phyloP scores from a whole-genome alignment of 2,797 vertebrate species.

The Chloroceryle amazona region DNA sequence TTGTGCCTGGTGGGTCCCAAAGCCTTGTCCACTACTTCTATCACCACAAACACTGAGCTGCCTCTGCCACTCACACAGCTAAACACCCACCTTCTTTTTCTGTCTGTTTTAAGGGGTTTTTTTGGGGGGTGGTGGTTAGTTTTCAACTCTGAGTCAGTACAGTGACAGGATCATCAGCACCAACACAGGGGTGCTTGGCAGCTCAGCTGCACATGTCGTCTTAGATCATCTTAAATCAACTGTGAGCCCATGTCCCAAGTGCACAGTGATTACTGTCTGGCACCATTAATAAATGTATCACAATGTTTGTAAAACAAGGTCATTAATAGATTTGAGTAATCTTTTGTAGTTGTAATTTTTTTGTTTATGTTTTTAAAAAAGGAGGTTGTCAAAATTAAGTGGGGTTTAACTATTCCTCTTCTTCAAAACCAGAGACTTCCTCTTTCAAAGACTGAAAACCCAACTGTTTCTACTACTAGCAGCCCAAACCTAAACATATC shows the following conservation, averaged over 20 bases:
- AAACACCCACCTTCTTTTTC: neutral
- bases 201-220: neutral
- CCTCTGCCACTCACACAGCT: neutral
- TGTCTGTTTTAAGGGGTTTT: too few relatives aligned
- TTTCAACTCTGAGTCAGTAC: slow-evolving; percentile 38
- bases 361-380: neutral
- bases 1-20: neutral
- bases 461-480: neutral
- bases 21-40: neutral
- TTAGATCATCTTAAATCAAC: neutral
- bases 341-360: neutral
- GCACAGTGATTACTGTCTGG: neutral
- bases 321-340: neutral
- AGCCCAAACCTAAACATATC: neutral
- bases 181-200: neutral
- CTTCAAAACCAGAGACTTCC: neutral
- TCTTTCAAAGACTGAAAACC: neutral
- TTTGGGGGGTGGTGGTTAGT: neutral
- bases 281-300: neutral
- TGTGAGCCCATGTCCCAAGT: neutral
- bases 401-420: neutral
- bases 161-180: neutral
- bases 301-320: slow-evolving; percentile 1
- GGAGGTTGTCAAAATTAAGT: neutral
- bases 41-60: neutral